Evolutionary conservation across 2,888 invertebrate genomes (phyloP), one percentile per base, ranked within the genome.

Genomic region (Erebia ligea): DNA sequence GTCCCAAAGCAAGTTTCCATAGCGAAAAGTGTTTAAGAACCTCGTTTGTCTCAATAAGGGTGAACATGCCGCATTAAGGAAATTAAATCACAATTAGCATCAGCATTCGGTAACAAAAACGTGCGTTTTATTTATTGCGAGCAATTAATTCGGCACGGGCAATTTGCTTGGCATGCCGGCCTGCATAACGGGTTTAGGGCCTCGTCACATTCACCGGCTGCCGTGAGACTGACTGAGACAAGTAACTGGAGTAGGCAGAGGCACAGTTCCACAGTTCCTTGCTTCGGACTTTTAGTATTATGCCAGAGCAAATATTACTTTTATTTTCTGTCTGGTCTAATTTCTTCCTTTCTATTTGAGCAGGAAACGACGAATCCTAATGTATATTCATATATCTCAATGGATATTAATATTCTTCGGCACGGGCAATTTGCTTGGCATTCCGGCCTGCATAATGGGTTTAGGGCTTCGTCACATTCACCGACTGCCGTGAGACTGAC

Each of bases 81-180:
- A 62, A 62, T 62, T 62, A 45, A 62, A 62, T 62, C 61, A 45
- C 61, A 62, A 62, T 62, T 48, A 62, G 13, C 61, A 45, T 62
- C 61, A 48, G 45, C 61, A 21, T 19, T 62, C 61, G 61, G 45
- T 13, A 54, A 21, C 65, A 65, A 65, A 65, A 65, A 56, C 19
- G 65, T 62, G 59, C 54, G 54, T 56, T 67, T 67, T 54, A 67
- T 70, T 70, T 67, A 70, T 70, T 70, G 67, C 70, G 48, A 50
- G 67, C 70, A 70, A 63, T 67, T 70, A 67, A 62, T 62, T 62
- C 40, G 67, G 67, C 48, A 63, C 48, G 70, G 67, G 15, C 61
- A 67, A 67, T 70, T 66, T 64, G 52, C 34, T 48, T 50, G 48
- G 59, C 13, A 54, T 65, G 17, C 64, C 54, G 34, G 8, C n/a